Base-by-base conservation (phyloP, 2,888 invertebrate species). In the Heteromyza rotundicornis region DNA sequence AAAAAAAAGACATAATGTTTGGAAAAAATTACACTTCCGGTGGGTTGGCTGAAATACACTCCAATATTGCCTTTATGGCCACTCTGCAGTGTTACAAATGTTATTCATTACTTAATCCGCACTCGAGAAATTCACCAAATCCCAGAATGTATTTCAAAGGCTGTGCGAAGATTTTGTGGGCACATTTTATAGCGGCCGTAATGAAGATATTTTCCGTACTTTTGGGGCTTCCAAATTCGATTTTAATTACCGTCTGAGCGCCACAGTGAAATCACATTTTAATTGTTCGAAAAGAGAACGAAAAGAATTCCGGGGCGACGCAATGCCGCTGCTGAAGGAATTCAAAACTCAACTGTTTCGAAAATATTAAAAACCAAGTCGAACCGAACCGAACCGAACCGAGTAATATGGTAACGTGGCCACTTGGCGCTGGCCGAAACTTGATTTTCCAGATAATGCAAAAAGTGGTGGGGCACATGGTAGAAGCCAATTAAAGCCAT, bases 401-500 rank as follows among this genome's bases (percentile, higher is more conserved):
- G 52, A 22, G 52, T 24, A 12, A 57, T 63, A 64, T n/a, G n/a
- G n/a, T n/a, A 67, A 64, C 70, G 65, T 64, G 60, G 72, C 69
- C 73, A 72, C 73, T 75, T 75, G 75, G 69, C 16, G 40, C 16
- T 20, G 57, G 49, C 65, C 69, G 72, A 76, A 74, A 49, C 75
- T 69, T 75, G 75, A 74, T 73, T 76, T 73, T 57, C 66, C 65
- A 73, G 47, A 47, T 47, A 47, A 47, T 47, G 47, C 7, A 3
- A 47, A 17, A 20, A 19, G 14, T 47, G 17, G 47, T 32, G 51
- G 8, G 23, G 53, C 32, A 35, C n/a, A 14, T 19, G 36, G 74
- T 75, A 73, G 76, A 77, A 81, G 80, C 81, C 82, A 82, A 82
- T 82, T 82, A 82, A 82, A 81, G 78, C 73, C 77, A 77, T 76